Base-by-base conservation (phyloP, 2,797 vertebrate species). In the Crenuchus spilurus region DNA sequence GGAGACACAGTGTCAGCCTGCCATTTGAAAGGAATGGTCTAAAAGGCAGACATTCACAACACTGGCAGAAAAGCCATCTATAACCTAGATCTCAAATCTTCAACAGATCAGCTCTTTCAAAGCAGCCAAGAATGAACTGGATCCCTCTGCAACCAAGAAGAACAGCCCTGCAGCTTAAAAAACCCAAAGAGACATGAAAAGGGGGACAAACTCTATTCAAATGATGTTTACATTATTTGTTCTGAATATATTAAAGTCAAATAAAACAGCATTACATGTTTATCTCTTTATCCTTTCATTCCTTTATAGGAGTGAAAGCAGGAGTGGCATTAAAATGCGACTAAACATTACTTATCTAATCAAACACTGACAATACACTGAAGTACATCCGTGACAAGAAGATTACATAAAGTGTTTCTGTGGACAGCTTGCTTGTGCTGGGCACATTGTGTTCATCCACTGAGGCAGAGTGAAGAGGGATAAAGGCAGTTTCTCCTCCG, bases 31-130 rank as follows among this genome's bases (percentile, higher is more conserved):
- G 49, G 16, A 67, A 67, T 11, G 22, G 18, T 22, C 24, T 11
- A 31, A 63, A n/a, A 48, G 42, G 41, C 41, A 48, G 4, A 8
- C 20, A 2, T 16, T 18, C 4, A 44, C 24, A 65, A 14, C 30
- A 64, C 20, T 7, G 7, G 30, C 13, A 44, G 20, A 48, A 64
- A 39, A 30, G 48, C 13, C 5, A 67, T 72, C 55, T 26, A 33
- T 11, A 6, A 2, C 24, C 42, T 18, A 44, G 20, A 49, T 51
- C 42, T 62, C 30, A 49, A 61, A 52, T 55, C 28, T 20, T n/a
- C 20, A 4, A 13, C 14, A 62, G 63, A 52, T 20, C 58, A 22
- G 37, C n/a, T 18, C 16, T 65, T 66, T 46, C 30, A 66, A 49
- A 46, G 22, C 30, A 35, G n/a, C 20, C 16, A 26, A 33, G 62